Conservation (phyloP, 2,888 invertebrate species). For the Macrosiphum euphorbiae region DNA sequence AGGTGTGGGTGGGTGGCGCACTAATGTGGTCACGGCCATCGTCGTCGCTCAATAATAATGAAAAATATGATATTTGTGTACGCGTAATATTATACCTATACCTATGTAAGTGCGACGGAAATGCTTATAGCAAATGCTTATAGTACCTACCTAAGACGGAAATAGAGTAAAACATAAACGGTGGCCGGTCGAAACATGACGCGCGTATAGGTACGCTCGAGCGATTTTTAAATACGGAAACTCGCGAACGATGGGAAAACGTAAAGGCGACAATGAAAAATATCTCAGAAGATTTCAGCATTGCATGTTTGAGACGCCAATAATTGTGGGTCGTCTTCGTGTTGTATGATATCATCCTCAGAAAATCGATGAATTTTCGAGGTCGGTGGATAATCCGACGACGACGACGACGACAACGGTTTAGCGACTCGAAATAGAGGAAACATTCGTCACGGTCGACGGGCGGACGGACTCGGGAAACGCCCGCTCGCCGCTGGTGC, state of each 20-base stretch:
- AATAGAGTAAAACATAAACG: background rate
- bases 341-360: background rate
- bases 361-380: background rate
- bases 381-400: background rate
- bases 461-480: background rate
- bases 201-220: background rate
- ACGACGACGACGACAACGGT: background rate
- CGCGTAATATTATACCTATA: background rate
- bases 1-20: background rate
- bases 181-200: background rate
- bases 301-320: background rate
- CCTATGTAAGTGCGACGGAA: background rate
- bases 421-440: background rate
- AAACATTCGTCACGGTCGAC: constrained; percentile 46
- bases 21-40: constrained; percentile 9
- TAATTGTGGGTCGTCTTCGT: background rate
- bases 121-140: background rate
- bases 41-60: background rate
- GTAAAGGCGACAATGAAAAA: background rate
- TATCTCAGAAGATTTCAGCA: background rate
- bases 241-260: background rate
- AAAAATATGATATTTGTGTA: background rate
- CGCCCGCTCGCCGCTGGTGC: background rate
- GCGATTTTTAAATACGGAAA: background rate
- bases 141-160: background rate